phyloP scores from a whole-genome alignment of 1,140 invertebrate species.

The Panulirus ornatus region DNA sequence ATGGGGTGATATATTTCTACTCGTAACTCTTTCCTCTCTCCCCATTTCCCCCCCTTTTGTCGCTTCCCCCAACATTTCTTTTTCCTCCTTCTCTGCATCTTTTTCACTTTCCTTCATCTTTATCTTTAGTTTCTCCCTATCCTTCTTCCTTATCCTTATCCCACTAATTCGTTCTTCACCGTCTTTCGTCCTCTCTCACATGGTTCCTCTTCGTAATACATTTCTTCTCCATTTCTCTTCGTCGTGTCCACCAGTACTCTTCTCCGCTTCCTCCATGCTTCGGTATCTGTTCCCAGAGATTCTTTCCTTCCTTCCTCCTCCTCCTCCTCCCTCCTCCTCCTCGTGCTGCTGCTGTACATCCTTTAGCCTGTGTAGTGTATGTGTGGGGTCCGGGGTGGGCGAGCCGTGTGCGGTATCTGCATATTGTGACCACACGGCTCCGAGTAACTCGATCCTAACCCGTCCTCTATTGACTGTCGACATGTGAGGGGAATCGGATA shows the following conservation, averaged over 20 bases:
- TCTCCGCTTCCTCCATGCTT: background rate
- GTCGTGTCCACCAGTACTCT: background rate
- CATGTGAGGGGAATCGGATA: background rate
- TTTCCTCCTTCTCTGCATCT: background rate
- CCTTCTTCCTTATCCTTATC: background rate
- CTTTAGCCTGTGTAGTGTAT: too few relatives aligned
- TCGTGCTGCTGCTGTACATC: too few relatives aligned
- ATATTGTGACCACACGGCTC: background rate
- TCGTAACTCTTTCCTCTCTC: background rate
- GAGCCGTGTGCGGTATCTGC: background rate
- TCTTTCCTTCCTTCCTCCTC: background rate
- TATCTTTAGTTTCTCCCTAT: background rate
- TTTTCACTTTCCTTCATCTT: background rate
- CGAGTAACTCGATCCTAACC: background rate
- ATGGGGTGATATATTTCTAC: background rate
- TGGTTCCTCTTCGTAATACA: background rate
- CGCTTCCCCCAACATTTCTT: too few relatives aligned
- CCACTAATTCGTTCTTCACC: background rate
- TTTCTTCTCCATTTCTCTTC: background rate
- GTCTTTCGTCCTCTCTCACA: background rate
- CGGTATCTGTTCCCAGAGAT: background rate
- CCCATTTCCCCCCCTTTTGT: too few relatives aligned
- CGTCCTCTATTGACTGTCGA: background rate
- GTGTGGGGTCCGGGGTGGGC: background rate
- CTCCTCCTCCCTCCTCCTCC: background rate